Percentiles rank a stretch among this genome's conserved stretches.
These are phyloP conservation scores for Andricus curvator DNA, from an alignment of 2,888 invertebrate species.

Conservation along the genomic window DNA sequence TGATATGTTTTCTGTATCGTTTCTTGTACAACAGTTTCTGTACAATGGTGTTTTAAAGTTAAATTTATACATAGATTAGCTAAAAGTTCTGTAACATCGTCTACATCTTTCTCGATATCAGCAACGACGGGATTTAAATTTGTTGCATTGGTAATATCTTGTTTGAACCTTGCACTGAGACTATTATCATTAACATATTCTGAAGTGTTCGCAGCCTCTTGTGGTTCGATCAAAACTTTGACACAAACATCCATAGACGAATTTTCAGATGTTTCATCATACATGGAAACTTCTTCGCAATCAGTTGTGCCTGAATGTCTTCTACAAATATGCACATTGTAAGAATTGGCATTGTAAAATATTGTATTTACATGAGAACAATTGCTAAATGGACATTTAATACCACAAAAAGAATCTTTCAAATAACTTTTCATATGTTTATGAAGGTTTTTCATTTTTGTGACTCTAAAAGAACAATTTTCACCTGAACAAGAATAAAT, in stretches of 20 bases:
- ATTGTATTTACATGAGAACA: too few species aligned
- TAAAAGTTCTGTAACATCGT: too few species aligned
- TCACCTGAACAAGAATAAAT: background rate
- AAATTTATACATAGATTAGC: background rate
- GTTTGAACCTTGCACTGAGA: background rate
- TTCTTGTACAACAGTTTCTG: background rate
- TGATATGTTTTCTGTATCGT: background rate
- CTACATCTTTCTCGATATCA: too few species aligned
- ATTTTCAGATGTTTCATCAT: background rate
- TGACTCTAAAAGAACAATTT: background rate
- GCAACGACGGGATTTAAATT: too few species aligned
- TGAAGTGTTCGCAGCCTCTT: too few species aligned
- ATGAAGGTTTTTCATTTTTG: background rate
- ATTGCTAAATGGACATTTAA: too few species aligned
- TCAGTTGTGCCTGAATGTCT: background rate
- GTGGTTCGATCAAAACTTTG: too few species aligned
- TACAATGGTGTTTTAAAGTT: constrained; percentile 4
- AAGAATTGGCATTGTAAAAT: too few species aligned
- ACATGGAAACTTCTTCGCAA: too few species aligned
- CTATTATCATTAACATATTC: too few species aligned
- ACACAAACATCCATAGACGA: too few species aligned
- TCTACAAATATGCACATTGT: constrained; percentile 4
- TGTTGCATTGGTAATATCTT: too few species aligned
- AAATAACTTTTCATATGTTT: background rate
- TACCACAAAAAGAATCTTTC: background rate